These are phyloP conservation scores for Forpus xanthops DNA, from an alignment of 2,797 vertebrate species.

Conservation along the genomic window DNA sequence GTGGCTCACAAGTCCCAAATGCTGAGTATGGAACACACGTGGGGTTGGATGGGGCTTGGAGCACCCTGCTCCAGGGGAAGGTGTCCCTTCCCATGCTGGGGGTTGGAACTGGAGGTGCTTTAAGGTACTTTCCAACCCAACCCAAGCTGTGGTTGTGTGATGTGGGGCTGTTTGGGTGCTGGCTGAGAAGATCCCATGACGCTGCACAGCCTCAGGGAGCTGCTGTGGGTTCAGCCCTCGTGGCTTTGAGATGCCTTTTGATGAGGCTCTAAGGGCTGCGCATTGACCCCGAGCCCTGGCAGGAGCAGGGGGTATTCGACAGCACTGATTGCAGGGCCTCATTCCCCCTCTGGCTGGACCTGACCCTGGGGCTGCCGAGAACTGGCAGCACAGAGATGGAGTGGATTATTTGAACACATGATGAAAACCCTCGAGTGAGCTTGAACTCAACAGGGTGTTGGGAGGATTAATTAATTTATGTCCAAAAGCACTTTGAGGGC, in stretches of 20 bases:
- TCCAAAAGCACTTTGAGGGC: conserved; percentile 30
- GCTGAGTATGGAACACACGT: accelerated
- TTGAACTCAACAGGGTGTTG: background rate
- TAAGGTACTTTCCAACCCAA: background rate
- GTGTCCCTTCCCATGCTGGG: background rate
- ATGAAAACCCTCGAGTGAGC: background rate
- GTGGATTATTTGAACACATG: background rate
- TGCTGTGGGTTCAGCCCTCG: background rate
- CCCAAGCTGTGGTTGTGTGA: accelerated
- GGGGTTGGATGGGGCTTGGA: accelerated
- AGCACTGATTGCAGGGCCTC: background rate
- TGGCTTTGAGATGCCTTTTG: background rate
- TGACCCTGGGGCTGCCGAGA: background rate
- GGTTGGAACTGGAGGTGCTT: background rate
- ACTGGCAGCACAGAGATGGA: accelerated
- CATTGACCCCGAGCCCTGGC: background rate
- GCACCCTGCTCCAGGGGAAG: accelerated
- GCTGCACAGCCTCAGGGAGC: accelerated
- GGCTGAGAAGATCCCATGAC: background rate
- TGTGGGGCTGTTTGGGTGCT: background rate
- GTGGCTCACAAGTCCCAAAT: background rate
- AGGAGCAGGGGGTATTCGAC: background rate
- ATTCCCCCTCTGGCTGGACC: background rate
- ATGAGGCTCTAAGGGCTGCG: background rate
- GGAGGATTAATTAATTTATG: conserved; percentile 48